Evolutionary conservation across 2,888 invertebrate genomes (phyloP), one percentile per base, ranked within the genome.

Genomic region (Hypselothyrea guttata): DNA sequence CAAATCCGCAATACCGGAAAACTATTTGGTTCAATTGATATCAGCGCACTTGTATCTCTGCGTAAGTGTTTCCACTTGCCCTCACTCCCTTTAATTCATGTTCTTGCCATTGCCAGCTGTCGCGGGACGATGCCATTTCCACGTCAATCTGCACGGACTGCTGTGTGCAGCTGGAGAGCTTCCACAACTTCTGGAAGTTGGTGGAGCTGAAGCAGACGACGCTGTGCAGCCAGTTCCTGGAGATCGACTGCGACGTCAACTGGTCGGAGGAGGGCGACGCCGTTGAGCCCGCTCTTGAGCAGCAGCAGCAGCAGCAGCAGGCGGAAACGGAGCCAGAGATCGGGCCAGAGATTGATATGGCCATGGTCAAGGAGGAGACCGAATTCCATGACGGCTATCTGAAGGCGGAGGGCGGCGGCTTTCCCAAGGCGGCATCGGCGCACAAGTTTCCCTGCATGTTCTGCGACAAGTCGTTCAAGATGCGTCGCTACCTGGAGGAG

Each of bases 391-490:
- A 69, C n/a, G 41, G 63, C 11, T 66, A 72, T 49, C 61, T 71
- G 7, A 71, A 67, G 42, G 63, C 56, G 28, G 69, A 59, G 60
- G n/a, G n/a, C n/a, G n/a, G n/a, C n/a, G n/a, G n/a, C n/a, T n/a
- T n/a, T n/a, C 13, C 57, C 56, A 48, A 52, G 33, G 34, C 28
- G 18, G 41, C 53, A 31, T 28, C 45, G 8, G 56, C 60, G 4
- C 59, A 71, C 38, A 82, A 78, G 44, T 78, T 84, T 40, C 73
- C 69, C 5, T 86, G 87, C 52, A 78, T 81, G 61, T 86, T 83
- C 31, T 87, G 85, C 51, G 87, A 86, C 2, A 85, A 85, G 16
- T 75, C 86, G 3, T 85, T 85, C 27, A 86, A 86, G 40, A 87
- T 86, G 65, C 72, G 86, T 0, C 81, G 79, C 42, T 81, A 77